Evolutionary conservation across 2,888 invertebrate genomes (phyloP).

Genomic region (Meandrusa payeni): DNA sequence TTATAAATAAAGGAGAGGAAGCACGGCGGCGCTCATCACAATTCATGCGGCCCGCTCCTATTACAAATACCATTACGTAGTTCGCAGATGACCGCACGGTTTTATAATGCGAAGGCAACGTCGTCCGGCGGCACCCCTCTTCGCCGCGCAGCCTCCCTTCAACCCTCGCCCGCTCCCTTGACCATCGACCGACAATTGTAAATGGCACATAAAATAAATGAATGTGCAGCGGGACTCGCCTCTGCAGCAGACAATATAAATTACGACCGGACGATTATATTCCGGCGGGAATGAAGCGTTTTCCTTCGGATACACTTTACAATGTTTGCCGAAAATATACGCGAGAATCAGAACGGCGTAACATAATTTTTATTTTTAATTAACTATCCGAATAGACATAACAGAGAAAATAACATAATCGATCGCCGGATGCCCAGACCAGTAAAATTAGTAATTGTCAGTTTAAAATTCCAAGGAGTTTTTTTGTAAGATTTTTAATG

Average conservation of each 20-base stretch:
- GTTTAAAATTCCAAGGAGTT: too few species aligned
- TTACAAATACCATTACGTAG: conserved; percentile 77
- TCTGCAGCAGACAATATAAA: conserved; percentile 82
- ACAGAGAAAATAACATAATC: neutral
- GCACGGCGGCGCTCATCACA: conserved; percentile 57
- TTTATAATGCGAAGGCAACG: conserved; percentile 79
- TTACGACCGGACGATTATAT: conserved; percentile 82
- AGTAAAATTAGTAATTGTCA: too few species aligned
- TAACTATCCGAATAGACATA: neutral
- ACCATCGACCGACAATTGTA: conserved; percentile 83
- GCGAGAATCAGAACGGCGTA: conserved; percentile 37
- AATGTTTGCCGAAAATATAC: conserved; percentile 50
- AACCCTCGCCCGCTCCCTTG: conserved; percentile 71
- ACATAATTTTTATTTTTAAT: neutral
- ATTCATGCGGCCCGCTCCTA: conserved; percentile 66
- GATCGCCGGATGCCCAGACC: too few species aligned
- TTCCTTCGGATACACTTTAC: conserved; percentile 74
- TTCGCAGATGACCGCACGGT: conserved; percentile 81
- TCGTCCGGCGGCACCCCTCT: conserved; percentile 48
- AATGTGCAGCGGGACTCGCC: conserved; percentile 81
- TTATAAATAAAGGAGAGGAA: conserved; percentile 68
- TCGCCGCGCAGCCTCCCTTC: conserved; percentile 46
- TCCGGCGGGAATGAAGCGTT: conserved; percentile 78
- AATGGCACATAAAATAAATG: conserved; percentile 83
- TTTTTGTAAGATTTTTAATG: too few species aligned